Percentiles rank a stretch among this genome's conserved stretches.
These are phyloP conservation scores for Chiroxiphia lanceolata DNA, from an alignment of 2,797 vertebrate genomes.

Conservation along the genomic window DNA sequence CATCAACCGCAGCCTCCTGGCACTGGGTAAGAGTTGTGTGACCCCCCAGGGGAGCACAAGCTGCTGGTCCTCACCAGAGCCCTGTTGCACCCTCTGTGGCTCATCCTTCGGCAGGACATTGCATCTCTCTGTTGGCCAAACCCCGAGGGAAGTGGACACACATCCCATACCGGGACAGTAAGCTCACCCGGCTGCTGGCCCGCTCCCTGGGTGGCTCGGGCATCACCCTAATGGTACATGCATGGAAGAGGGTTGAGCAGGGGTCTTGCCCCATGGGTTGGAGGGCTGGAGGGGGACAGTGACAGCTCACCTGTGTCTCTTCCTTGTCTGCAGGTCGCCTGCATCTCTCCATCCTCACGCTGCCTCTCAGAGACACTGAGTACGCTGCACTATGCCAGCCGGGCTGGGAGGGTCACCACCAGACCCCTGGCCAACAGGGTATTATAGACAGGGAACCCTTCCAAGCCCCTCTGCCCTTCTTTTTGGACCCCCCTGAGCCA, in stretches of 20 bases:
- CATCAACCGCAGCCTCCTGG: slow-evolving; percentile 82
- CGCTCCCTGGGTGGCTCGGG: slow-evolving; percentile 72
- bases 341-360: slow-evolving; percentile 70
- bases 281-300: neutral
- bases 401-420: slow-evolving; percentile 72
- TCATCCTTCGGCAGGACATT: slow-evolving; percentile 68
- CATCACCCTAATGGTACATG: slow-evolving; percentile 76
- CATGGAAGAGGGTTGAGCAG: neutral
- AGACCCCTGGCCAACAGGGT: slow-evolving; percentile 70
- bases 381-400: slow-evolving; percentile 75
- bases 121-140: slow-evolving; percentile 77
- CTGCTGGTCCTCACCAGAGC: neutral
- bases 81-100: neutral
- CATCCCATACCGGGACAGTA: slow-evolving; percentile 80
- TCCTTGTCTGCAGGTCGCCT: slow-evolving; percentile 63
- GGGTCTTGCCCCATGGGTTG: rapidly evolving
- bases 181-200: slow-evolving; percentile 78
- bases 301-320: neutral
- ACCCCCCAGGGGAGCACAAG: neutral
- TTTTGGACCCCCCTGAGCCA: neutral
- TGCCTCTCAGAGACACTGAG: slow-evolving; percentile 79
- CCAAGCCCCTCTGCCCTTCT: neutral
- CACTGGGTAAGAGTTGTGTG: slow-evolving; percentile 67
- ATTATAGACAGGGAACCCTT: neutral
- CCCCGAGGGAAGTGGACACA: slow-evolving; percentile 68